These are phyloP conservation scores for Drosophila borealis DNA, from an alignment of 2,888 invertebrate genomes.

Conservation along the genomic window DNA sequence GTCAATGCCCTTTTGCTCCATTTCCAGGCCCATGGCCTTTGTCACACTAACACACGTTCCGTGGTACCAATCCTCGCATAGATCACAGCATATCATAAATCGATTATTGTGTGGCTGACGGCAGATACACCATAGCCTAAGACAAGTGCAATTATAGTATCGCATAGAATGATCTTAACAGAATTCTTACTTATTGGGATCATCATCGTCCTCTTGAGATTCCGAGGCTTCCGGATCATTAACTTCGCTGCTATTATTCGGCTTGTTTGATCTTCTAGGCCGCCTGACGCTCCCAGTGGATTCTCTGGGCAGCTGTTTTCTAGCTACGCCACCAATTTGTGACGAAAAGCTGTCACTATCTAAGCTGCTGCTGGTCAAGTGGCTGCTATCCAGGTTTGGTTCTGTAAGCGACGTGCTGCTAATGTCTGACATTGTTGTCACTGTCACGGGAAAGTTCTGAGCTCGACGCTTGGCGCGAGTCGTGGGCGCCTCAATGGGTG, in stretches of 20 bases:
- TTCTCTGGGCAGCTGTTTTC: conserved; percentile 65
- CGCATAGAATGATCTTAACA: not conserved
- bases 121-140: conserved; percentile 96
- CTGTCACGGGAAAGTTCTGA: conserved; percentile 79
- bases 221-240: conserved; percentile 73
- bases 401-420: conserved; percentile 57
- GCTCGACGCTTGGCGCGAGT: conserved; percentile 90
- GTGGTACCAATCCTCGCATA: conserved; percentile 98
- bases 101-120: conserved; percentile 97
- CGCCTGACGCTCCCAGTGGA: conserved; percentile 48
- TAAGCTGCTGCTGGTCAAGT: conserved; percentile 42
- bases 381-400: conserved; percentile 48
- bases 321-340: conserved; percentile 17
- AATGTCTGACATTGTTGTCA: conserved; percentile 36
- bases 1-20: conserved; percentile 94
- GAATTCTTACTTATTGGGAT: conserved; percentile 90
- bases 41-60: conserved; percentile 98
- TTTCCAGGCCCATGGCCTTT: conserved; percentile 94
- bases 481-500: conserved; percentile 93
- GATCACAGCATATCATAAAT: conserved; percentile 99
- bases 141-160: conserved; percentile 11
- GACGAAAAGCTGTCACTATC: conserved; percentile 52
- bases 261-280: conserved; percentile 60
- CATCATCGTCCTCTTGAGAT: conserved; percentile 93
- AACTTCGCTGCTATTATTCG: conserved; percentile 32